phyloP scores from a whole-genome alignment of 2,113 vertebrate species.

The Myotis yumanensis region DNA sequence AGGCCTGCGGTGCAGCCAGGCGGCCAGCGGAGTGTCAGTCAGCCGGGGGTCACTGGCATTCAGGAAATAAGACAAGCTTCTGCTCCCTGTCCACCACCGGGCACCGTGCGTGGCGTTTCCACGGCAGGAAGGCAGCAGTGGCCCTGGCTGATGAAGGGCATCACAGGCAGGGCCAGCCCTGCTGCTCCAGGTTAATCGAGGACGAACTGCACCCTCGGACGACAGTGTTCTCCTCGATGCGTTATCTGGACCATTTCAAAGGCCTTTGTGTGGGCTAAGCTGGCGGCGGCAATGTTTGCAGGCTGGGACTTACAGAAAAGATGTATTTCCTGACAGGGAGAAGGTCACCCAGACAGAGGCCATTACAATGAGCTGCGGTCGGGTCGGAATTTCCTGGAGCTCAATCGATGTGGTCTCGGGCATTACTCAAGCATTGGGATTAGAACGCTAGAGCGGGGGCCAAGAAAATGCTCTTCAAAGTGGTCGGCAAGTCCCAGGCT shows the following conservation, averaged over 20 bases:
- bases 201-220: slow-evolving; percentile 70
- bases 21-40: neutral
- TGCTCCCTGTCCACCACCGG: neutral
- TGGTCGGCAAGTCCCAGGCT: slow-evolving; percentile 47
- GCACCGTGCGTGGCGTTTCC: neutral
- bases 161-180: slow-evolving; percentile 55
- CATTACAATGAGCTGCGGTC: slow-evolving; percentile 39
- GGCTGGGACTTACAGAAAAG: slow-evolving; percentile 63
- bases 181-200: slow-evolving; percentile 71
- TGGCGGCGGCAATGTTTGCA: slow-evolving; percentile 46
- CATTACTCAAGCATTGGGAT: slow-evolving; percentile 38
- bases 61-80: slow-evolving; percentile 36
- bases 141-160: slow-evolving; percentile 54
- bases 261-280: slow-evolving; percentile 74
- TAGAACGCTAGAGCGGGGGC: neutral
- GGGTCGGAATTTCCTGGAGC: slow-evolving; percentile 49
- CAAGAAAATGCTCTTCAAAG: slow-evolving; percentile 68
- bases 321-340: slow-evolving; percentile 76
- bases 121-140: slow-evolving; percentile 53
- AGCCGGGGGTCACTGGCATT: slow-evolving; percentile 50
- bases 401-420: slow-evolving; percentile 23
- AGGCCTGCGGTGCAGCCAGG: neutral
- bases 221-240: slow-evolving; percentile 71
- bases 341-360: slow-evolving; percentile 73
- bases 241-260: slow-evolving; percentile 63